A percentile compares a stretch with the other conserved stretches of the same genome.
These are phyloP conservation scores for Pelobates fuscus DNA, from an alignment of 2,113 vertebrate genomes.

Conservation along the genomic window DNA sequence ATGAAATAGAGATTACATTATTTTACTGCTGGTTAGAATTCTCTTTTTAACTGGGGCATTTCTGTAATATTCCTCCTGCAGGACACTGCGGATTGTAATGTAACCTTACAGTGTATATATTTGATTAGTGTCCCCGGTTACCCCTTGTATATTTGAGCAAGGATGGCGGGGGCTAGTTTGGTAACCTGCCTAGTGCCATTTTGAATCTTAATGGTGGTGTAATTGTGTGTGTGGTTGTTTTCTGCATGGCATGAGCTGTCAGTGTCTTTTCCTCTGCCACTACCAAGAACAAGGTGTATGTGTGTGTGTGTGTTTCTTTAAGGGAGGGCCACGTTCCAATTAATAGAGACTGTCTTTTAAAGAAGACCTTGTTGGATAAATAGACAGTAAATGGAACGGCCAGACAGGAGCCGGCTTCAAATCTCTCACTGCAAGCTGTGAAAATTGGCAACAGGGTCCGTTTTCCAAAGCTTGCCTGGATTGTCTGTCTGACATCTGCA, in stretches of 20 bases:
- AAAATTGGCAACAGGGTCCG: neutral
- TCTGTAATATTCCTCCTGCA: too few relatives aligned
- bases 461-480: neutral
- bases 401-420: slow-evolving; percentile 52
- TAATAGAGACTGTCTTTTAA: slow-evolving; percentile 44
- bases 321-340: slow-evolving; percentile 43
- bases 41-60: too few relatives aligned
- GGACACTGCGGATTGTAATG: too few relatives aligned
- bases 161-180: too few relatives aligned
- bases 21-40: too few relatives aligned
- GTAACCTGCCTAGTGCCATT: too few relatives aligned
- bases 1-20: too few relatives aligned
- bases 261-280: slow-evolving; percentile 25
- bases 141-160: too few relatives aligned
- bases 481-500: neutral
- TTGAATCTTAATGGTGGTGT: too few relatives aligned
- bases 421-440: slow-evolving; percentile 24
- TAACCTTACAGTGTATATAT: too few relatives aligned
- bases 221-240: too few relatives aligned
- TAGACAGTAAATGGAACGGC: slow-evolving; percentile 47
- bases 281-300: slow-evolving; percentile 34
- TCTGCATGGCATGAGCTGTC: neutral
- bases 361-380: slow-evolving; percentile 50
- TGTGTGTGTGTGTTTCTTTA: slow-evolving; percentile 37
- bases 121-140: too few relatives aligned